Conservation (phyloP, 2,888 invertebrate species). For the Drosophila paramelanica region DNA sequence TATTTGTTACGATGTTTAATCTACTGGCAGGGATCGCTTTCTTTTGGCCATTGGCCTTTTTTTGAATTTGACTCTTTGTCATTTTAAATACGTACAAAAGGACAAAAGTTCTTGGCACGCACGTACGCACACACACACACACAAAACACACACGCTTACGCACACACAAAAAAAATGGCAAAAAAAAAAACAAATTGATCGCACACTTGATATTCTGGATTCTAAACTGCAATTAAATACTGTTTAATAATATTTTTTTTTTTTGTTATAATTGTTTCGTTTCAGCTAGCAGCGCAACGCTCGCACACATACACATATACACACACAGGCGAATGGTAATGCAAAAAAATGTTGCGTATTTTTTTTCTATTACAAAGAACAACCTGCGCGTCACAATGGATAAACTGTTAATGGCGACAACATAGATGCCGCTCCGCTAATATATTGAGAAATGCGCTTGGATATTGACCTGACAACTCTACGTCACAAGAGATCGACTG, state of each 20-base stretch:
- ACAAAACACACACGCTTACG: conserved; percentile 7
- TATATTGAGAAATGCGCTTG: conserved; percentile 1
- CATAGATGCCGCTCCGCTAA: neutral
- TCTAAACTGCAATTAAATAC: conserved; percentile 35
- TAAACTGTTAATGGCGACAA: conserved; percentile 15
- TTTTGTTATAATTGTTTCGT: neutral
- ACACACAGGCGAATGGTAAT: conserved; percentile 4
- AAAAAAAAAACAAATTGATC: conserved; percentile 25
- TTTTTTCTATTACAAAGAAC: neutral
- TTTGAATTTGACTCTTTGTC: conserved; percentile 61
- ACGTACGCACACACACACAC: conserved; percentile 17
- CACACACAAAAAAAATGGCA: conserved; percentile 3
- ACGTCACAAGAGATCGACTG: neutral
- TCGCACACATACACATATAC: conserved; percentile 29
- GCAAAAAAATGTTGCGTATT: neutral
- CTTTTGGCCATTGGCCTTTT: conserved; percentile 37
- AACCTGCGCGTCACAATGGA: conserved; percentile 7
- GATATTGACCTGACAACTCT: conserved; percentile 7
- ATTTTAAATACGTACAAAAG: conserved; percentile 42
- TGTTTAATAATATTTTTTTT: conserved; percentile 1
- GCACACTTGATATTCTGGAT: conserved; percentile 24
- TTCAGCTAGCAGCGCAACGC: conserved; percentile 10
- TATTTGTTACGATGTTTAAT: conserved; percentile 32
- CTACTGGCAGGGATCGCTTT: conserved; percentile 26
- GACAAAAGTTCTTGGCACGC: conserved; percentile 18